Evolutionary conservation across 2,888 invertebrate species (phyloP), one percentile per base, ranked within the genome.

Genomic region (Eulithis testata): DNA sequence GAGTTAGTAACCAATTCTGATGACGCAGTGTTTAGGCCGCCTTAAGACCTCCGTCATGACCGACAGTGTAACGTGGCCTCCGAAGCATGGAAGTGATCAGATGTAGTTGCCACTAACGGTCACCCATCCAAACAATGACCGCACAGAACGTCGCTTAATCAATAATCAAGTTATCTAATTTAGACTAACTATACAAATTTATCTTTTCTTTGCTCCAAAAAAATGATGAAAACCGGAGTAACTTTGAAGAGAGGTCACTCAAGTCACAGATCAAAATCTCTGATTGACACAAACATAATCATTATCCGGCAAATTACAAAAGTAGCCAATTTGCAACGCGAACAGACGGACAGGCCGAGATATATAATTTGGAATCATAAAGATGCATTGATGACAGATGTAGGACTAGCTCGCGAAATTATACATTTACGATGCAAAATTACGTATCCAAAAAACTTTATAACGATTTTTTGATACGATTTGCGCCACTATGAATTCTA

Each of bases 321-420:
- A 56, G 60, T 49, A 57, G 45, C 59, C 60, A 71, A 68, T 71
- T 67, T 61, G 53, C 27, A 51, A 21, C 55, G 61, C 59, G 57
- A 63, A 65, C 61, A 55, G 54, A 53, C 60, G 61, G 54, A 52
- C 43, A 31, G 43, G 40, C 31, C 36, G 52, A 63, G 27, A 71
- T 73, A 63, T 81, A 77, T 83, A 85, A 85, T 85, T 84, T 85
- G 64, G 72, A 71, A 69, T 76, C 83, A 80, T 85, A 84, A 85
- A 85, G 78, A 68, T 73, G 74, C 78, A 65, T 73, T 80, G 82
- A 83, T 83, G 82, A 82, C 80, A 79, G 82, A 79, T 78, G 70
- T 72, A 74, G 66, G 60, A 67, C 65, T 62, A 65, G 65, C 61
- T 60, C 40, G 72, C 73, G 60, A 77, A 78, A 81, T 80, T 78